Conservation (phyloP, 1,140 invertebrate species). For the Wiebesia pumilae region DNA sequence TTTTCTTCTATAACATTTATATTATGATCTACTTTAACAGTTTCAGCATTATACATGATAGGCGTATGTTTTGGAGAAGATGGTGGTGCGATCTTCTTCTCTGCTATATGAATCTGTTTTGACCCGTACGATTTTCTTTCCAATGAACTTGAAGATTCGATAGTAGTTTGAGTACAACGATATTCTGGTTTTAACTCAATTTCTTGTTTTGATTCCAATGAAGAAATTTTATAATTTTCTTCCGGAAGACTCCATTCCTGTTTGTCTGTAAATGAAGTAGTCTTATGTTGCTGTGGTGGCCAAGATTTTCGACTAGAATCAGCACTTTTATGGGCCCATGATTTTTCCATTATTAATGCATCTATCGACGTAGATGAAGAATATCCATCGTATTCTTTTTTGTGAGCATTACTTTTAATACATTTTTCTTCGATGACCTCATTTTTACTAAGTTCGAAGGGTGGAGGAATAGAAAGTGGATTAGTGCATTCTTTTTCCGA, state of each 20-base stretch:
- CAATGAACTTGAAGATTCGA: conserved; percentile 65
- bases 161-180: conserved; percentile 64
- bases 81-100: conserved; percentile 59
- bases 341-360: conserved; percentile 79
- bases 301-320: conserved; percentile 75
- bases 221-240: conserved; percentile 66
- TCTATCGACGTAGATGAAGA: conserved; percentile 70
- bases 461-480: conserved; percentile 64
- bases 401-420: conserved; percentile 44
- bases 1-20: conserved; percentile 69
- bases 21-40: conserved; percentile 73
- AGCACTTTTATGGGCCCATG: conserved; percentile 77
- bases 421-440: conserved; percentile 45
- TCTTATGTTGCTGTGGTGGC: conserved; percentile 68
- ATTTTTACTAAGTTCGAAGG: conserved; percentile 63
- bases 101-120: conserved; percentile 62
- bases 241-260: conserved; percentile 66
- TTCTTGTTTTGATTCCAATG: conserved; percentile 64
- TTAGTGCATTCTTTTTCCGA: conserved; percentile 49
- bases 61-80: conserved; percentile 58
- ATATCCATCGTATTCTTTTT: conserved; percentile 61
- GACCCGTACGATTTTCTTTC: conserved; percentile 69
- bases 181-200: conserved; percentile 65
- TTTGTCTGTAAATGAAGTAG: conserved; percentile 57
- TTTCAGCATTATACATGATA: conserved; percentile 73